These are phyloP conservation scores for Trematocara variabile DNA, from an alignment of 2,113 vertebrate genomes.

Conservation along the genomic window DNA sequence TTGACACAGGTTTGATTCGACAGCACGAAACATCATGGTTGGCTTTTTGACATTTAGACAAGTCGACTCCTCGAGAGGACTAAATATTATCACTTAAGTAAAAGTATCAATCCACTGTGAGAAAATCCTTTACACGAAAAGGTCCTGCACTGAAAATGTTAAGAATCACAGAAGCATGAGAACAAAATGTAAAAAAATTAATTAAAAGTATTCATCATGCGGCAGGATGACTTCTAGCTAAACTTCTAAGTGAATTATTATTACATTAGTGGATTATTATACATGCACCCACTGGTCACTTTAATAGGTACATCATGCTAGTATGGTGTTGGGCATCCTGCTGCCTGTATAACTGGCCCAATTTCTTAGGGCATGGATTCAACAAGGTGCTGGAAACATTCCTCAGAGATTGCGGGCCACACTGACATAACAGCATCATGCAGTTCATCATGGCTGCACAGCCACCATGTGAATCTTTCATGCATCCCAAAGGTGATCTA, in stretches of 20 bases:
- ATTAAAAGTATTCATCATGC: not conserved
- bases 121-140: not conserved
- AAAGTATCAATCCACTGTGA: not conserved
- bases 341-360: not conserved
- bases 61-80: not conserved
- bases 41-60: conserved; percentile 49
- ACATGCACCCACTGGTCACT: not conserved
- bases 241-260: not conserved
- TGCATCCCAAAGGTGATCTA: not conserved
- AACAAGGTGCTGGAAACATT: not conserved
- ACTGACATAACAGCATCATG: not conserved
- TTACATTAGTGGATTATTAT: not conserved
- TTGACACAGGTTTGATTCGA: conserved; percentile 50
- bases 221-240: not conserved
- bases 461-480: not conserved
- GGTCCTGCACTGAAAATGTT: not conserved
- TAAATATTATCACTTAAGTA: not conserved
- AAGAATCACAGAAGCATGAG: not conserved
- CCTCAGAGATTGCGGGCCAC: not conserved
- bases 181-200: not conserved
- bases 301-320: not conserved
- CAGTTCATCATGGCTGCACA: not conserved
- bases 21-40: conserved; percentile 25
- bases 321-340: not conserved
- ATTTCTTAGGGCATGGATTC: not conserved